Evolutionary conservation across 2,888 invertebrate genomes (phyloP), one percentile per base, ranked within the genome.

Genomic region (Eristalinus aeneus): DNA sequence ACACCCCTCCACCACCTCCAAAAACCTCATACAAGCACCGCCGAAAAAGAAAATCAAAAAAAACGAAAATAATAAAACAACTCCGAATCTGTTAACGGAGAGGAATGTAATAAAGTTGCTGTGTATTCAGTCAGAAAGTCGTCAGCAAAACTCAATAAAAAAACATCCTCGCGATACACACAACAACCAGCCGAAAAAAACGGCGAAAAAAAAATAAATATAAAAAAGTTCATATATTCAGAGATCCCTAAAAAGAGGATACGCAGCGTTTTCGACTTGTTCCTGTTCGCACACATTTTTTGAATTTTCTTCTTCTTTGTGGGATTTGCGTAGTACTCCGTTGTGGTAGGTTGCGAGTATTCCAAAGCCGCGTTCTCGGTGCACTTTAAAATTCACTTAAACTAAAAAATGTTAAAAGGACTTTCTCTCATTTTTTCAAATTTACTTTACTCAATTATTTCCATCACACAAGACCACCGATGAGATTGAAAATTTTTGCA

Each of bases 321-420:
- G 54, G 11, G 16, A 16, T 46, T 16, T 16, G 5, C 8, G 46
- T 8, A 12, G 53, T 68, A 80, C 56, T 75, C 71, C 75, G 23
- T 76, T 76, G 75, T 31, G 67, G 72, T 67, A 63, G 75, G 72
- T 76, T 46, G 71, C 22, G 34, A 53, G 5, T 67, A 72, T 53
- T 75, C 46, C 72, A 75, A 63, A 27, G 5, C 27, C 20, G 9
- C 2, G 27, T 60, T 12, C 56, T 68, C 39, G 54, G 53, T 22
- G 56, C 73, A 79, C 79, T 83, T 69, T 31, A 54, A 27, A 27
- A 79, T 61, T 58, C 74, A 74, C 79, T 73, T 34, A 16, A 34
- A 71, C 8, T 58, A 71, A 39, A 27, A 39, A 53, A 31, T 0
- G 20, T 23, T 39, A 60, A 58, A 39, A 58, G 1, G 8, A 56